Evolutionary conservation across 2,888 invertebrate species (phyloP).

Genomic region (Oxycera nigricornis): DNA sequence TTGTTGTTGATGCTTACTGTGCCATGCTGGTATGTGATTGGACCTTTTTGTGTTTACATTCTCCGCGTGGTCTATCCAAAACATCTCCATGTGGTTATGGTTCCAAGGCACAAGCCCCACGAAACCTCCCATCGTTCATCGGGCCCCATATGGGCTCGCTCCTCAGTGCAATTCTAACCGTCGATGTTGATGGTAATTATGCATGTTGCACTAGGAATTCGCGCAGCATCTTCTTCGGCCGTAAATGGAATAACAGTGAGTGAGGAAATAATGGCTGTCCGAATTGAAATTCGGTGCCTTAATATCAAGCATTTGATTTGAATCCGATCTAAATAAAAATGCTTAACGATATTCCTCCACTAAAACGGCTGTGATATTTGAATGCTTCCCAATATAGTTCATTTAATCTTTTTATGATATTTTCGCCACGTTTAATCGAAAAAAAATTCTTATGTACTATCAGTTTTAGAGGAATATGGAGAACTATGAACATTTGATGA

Average conservation of each 20-base stretch:
- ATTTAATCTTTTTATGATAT: too few species aligned
- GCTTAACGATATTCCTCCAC: too few species aligned
- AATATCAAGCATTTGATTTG: too few species aligned
- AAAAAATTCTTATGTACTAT: too few species aligned
- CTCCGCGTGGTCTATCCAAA: conserved; percentile 1
- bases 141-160: neutral
- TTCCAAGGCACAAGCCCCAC: neutral
- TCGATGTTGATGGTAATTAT: conserved; percentile 13
- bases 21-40: neutral
- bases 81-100: neutral
- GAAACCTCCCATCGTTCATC: neutral
- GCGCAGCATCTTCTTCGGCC: neutral
- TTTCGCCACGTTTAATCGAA: too few species aligned
- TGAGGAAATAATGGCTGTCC: too few species aligned
- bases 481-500: too few species aligned
- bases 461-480: too few species aligned
- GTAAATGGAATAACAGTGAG: neutral
- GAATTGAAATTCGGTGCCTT: too few species aligned
- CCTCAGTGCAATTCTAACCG: conserved; percentile 7
- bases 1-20: neutral
- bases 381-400: too few species aligned
- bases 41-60: conserved; percentile 26
- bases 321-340: too few species aligned
- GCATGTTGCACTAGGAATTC: neutral
- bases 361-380: too few species aligned